Evolutionary conservation across 2,797 vertebrate genomes (phyloP).

Genomic region (Botia almorhae): DNA sequence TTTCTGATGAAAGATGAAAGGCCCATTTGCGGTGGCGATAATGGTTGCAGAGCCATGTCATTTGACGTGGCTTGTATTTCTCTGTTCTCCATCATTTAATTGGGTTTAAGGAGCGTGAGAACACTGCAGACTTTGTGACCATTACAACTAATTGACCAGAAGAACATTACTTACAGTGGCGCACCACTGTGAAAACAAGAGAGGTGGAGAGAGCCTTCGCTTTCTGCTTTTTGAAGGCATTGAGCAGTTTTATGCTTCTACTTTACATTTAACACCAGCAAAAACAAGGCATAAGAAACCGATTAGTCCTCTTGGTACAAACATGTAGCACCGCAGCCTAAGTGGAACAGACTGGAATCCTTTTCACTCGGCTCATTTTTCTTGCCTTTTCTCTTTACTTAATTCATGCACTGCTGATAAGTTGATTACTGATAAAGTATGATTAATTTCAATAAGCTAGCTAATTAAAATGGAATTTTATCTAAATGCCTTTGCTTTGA

Average conservation of each 20-base stretch:
- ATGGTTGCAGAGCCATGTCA: conserved; percentile 62
- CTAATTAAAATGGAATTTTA: conserved; percentile 83
- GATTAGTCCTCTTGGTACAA: conserved; percentile 55
- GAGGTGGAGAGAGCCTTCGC: conserved; percentile 45
- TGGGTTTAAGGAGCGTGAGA: conserved; percentile 73
- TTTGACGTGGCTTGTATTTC: conserved; percentile 70
- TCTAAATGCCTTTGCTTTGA: conserved; percentile 75
- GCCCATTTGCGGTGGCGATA: conserved; percentile 72
- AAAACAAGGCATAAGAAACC: conserved; percentile 34
- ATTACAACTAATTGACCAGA: conserved; percentile 77
- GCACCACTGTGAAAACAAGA: conserved; percentile 66
- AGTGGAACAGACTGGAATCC: conserved; percentile 61
- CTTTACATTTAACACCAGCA: conserved; percentile 13
- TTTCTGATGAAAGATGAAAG: conserved; percentile 79
- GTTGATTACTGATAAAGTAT: conserved; percentile 81
- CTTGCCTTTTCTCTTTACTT: conserved; percentile 56
- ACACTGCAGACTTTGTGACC: conserved; percentile 71
- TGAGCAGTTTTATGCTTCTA: conserved; percentile 17
- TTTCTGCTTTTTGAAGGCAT: conserved; percentile 34
- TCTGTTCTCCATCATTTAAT: conserved; percentile 69
- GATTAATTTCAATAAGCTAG: conserved; percentile 81
- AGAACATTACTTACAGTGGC: conserved; percentile 67
- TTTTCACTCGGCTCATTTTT: conserved; percentile 62
- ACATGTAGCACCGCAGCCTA: conserved; percentile 62
- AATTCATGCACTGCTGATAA: conserved; percentile 76